A percentile compares a stretch with the other conserved stretches of the same genome.
These are phyloP conservation scores for Pangasianodon hypophthalmus DNA, from an alignment of 2,113 vertebrate species.

Conservation along the genomic window DNA sequence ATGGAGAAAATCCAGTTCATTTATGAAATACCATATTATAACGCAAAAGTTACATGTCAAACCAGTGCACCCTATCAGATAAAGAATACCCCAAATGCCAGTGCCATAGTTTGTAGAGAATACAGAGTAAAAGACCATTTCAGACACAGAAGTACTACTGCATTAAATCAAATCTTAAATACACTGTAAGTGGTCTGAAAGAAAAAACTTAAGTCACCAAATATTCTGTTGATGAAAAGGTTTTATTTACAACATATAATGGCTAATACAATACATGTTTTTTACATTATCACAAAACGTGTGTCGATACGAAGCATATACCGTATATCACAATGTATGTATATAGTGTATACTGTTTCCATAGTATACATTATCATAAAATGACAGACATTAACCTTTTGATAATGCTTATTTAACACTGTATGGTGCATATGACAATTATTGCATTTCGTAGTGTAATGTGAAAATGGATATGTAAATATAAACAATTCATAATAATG, in stretches of 20 bases:
- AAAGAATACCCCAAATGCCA: not conserved
- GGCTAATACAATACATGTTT: constrained; percentile 66
- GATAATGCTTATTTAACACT: constrained; percentile 41
- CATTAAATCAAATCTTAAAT: not conserved
- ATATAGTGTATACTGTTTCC: constrained; percentile 59
- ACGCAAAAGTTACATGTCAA: not conserved
- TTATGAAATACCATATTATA: not conserved
- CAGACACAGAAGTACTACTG: not conserved
- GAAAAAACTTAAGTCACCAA: too few relatives aligned
- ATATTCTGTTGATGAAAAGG: constrained; percentile 20
- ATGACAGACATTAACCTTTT: constrained; percentile 20
- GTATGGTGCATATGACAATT: constrained; percentile 63
- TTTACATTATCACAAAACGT: constrained; percentile 70
- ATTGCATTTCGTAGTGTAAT: constrained; percentile 73
- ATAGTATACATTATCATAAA: constrained; percentile 67
- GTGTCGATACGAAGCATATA: constrained; percentile 70
- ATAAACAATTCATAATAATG: constrained; percentile 65
- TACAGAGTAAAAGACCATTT: not conserved
- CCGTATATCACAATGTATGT: constrained; percentile 65
- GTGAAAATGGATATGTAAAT: constrained; percentile 61
- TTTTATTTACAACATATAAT: constrained; percentile 76
- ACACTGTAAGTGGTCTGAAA: not conserved
- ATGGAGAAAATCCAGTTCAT: not conserved
- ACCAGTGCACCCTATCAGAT: not conserved
- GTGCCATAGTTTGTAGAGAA: not conserved